Evolutionary conservation across 2,888 invertebrate species (phyloP), one percentile per base, ranked within the genome.

Genomic region (Lasioglossum figueresi): DNA sequence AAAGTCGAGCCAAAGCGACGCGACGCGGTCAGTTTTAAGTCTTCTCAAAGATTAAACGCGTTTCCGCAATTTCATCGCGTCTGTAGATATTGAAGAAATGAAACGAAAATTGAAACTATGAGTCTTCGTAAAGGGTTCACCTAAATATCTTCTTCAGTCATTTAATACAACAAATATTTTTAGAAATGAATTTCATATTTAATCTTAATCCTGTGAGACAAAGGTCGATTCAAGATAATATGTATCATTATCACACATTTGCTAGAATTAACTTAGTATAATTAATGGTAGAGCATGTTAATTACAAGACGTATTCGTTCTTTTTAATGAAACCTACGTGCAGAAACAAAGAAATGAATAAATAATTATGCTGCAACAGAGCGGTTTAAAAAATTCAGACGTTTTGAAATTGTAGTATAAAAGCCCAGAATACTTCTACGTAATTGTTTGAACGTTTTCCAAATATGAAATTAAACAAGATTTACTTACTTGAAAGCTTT

Each of bases 21-120:
- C 70, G 23, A 19, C 16, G 45, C 5, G 45, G 52, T 76, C 40
- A 23, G 43, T 74, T 48, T 40, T 74, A 74, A 31, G 76, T 48
- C 70, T 84, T 77, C 66, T 48, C 76, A 23, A 27, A 43, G 74
- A 48, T 34, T 27, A 4, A 34, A 40, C 40, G 27, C 59, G 63
- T 66, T 66, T 66, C 63, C 19, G 63, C 34, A 66, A 34, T 31
- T 34, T 34, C 6, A 34, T 19, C 16, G 59, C 27, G n/a, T 4
- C 4, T 59, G 27, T 52, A 52, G 52, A 48, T 19, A 56, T 56
- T 56, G 2, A 23, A n/a, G 6, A 23, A 23, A 23, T 23, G 4
- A 2, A 23, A 45, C 45, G 45, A 45, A 19, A 19, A 19, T 48
- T 0, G n/a, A 27, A 56, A 56, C 12, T n/a, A 4, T 4, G 56